Evolutionary conservation across 2,888 invertebrate genomes (phyloP), one percentile per base, ranked within the genome.

Genomic region (Polydrusus cervinus): DNA sequence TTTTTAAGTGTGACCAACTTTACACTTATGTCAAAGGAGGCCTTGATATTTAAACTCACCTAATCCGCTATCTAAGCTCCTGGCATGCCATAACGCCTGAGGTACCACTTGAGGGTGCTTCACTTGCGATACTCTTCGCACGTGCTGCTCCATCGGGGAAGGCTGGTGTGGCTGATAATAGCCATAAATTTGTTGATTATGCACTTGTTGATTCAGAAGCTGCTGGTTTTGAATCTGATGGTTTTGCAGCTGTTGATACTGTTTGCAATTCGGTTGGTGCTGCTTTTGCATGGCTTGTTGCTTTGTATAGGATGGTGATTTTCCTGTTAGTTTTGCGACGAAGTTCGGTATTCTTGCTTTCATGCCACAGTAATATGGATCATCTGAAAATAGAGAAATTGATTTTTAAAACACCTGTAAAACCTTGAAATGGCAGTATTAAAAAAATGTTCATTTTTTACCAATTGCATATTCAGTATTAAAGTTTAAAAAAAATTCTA

Each of bases 321-420:
- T 75, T 9, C 74, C 75, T 5, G 75, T 78, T 38, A 75, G 20
- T 61, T 76, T 78, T 13, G 78, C 78, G 14, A 78, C 78, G 57
- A 78, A 78, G 34, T 78, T 78, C 7, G 78, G 78, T 18, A 78
- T 78, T 18, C 78, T 57, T 3, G 78, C 78, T 30, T 43, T 64
- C 40, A 76, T 62, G 10, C 78, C 78, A 40, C 78, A 78, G 47
- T 78, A 78, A 43, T 78, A 78, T 14, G 78, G 78, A 45, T 78
- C 78, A 51, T 78, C 78, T 77, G 49, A 38, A 70, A 57, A 13
- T 38, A 6, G 11, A 57, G 9, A 62, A 20, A 16, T 40, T 13
- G 34, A 45, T 38, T 51, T 47, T 3, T 43, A 11, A 40, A 40
- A 11, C 11, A 8, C 40, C 7, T 9, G 7, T 8, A 8, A 40